These are phyloP conservation scores for Odontocolon sp. DNA, from an alignment of 2,888 invertebrate species.

Conservation along the genomic window DNA sequence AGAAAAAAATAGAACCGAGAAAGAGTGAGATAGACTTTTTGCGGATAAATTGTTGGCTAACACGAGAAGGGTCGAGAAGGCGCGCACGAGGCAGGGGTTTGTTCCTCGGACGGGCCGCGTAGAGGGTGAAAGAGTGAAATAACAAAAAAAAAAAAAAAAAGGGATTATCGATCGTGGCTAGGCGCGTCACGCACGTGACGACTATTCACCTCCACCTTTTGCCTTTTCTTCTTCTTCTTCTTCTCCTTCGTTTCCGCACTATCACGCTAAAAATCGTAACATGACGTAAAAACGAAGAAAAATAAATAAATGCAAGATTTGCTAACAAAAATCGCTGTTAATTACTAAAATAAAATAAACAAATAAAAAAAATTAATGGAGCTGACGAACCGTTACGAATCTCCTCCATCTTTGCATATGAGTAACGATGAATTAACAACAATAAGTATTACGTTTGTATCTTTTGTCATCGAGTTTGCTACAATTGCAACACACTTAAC, in stretches of 20 bases:
- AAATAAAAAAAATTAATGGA: too few relatives aligned
- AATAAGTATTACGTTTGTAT: too few relatives aligned
- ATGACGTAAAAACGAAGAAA: not conserved
- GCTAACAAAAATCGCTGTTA: not conserved
- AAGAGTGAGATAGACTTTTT: conserved; percentile 53
- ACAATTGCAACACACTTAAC: too few relatives aligned
- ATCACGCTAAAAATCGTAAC: not conserved
- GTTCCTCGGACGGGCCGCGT: conserved; percentile 50
- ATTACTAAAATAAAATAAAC: too few relatives aligned
- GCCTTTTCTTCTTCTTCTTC: conserved; percentile 1
- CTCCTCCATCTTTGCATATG: too few relatives aligned
- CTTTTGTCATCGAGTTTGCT: too few relatives aligned
- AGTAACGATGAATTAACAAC: too few relatives aligned
- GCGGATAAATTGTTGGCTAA: conserved; percentile 63
- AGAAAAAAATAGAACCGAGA: conserved; percentile 46
- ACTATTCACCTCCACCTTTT: conserved; percentile 51
- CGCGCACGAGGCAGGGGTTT: conserved; percentile 40
- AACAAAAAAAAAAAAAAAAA: conserved; percentile 31
- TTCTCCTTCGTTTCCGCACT: not conserved
- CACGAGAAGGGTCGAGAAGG: conserved; percentile 59
- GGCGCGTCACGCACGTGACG: conserved; percentile 59
- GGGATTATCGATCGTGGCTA: conserved; percentile 52
- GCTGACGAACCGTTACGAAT: too few relatives aligned
- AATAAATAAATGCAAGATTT: too few relatives aligned
- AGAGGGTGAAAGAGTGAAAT: conserved; percentile 60